phyloP scores from a whole-genome alignment of 2,797 vertebrate genomes.

The Amblyraja radiata region DNA sequence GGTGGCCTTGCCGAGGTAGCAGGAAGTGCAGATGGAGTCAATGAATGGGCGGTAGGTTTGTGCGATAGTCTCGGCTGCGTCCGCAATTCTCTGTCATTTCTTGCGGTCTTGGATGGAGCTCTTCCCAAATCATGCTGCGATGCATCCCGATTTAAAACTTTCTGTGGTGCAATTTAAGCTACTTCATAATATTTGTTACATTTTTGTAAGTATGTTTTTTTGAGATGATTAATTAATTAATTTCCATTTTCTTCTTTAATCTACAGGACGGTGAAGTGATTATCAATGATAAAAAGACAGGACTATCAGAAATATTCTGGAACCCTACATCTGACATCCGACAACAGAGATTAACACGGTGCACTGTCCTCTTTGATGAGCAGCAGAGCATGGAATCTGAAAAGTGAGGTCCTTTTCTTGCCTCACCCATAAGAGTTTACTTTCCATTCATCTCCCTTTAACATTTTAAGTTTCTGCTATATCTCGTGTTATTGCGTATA shows the following conservation, averaged over 20 bases:
- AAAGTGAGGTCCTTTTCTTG: slow-evolving; percentile 61
- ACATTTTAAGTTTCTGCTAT: background rate
- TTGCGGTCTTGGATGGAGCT: no score
- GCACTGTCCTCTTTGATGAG: slow-evolving; percentile 82
- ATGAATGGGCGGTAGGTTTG: no score
- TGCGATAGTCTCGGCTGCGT: no score
- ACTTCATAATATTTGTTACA: background rate
- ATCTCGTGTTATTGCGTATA: background rate
- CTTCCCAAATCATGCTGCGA: no score
- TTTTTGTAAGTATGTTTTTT: background rate
- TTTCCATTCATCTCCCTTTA: background rate
- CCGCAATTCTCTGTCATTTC: no score
- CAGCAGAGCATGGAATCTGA: slow-evolving; percentile 86
- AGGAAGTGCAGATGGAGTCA: no score
- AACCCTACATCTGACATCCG: slow-evolving; percentile 82
- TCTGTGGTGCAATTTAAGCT: background rate
- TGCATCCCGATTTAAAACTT: no score
- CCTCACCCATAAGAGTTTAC: background rate
- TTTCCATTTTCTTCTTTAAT: background rate
- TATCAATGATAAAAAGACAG: slow-evolving; percentile 90
- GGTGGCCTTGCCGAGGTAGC: no score
- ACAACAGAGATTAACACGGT: slow-evolving; percentile 76
- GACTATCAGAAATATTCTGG: slow-evolving; percentile 80
- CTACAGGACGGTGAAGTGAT: slow-evolving; percentile 89
- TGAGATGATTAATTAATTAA: background rate